Conservation (phyloP, 2,888 invertebrate species). For the Cetonia aurata region DNA sequence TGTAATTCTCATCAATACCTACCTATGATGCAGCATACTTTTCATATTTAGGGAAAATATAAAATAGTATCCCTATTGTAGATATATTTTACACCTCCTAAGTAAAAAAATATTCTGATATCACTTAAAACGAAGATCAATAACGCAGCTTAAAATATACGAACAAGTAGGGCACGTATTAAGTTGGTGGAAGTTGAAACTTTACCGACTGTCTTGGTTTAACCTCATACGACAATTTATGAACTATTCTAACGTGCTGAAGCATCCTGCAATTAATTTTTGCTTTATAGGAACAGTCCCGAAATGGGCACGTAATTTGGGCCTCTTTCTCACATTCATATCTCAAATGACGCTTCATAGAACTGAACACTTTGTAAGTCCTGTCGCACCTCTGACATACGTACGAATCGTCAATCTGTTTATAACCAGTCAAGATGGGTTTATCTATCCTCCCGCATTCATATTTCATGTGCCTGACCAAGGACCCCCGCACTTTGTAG, state of each 20-base stretch:
- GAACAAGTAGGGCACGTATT: too few relatives aligned
- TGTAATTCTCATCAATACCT: too few relatives aligned
- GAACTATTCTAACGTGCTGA: slow-evolving; percentile 48
- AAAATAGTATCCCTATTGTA: too few relatives aligned
- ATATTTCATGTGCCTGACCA: slow-evolving; percentile 77
- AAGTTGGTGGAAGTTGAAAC: not conserved
- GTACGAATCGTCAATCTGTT: slow-evolving; percentile 29
- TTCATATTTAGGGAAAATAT: too few relatives aligned
- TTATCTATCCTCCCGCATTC: slow-evolving; percentile 68
- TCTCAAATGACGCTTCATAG: slow-evolving; percentile 59
- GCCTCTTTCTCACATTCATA: slow-evolving; percentile 54
- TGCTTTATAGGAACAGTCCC: slow-evolving; percentile 45
- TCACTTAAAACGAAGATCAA: too few relatives aligned
- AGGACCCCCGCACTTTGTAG: slow-evolving; percentile 78
- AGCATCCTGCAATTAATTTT: slow-evolving; percentile 48
- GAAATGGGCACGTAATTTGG: slow-evolving; percentile 51
- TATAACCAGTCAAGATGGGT: slow-evolving; percentile 44
- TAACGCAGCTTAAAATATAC: too few relatives aligned
- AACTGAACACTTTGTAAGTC: slow-evolving; percentile 84
- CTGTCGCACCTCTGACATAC: slow-evolving; percentile 81
- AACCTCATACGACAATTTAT: slow-evolving; percentile 32
- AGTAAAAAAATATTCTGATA: too few relatives aligned
- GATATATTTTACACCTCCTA: too few relatives aligned
- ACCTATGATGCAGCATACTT: too few relatives aligned
- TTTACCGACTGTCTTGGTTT: slow-evolving; percentile 23